phyloP scores from a whole-genome alignment of 2,797 vertebrate genomes.

The Halcyon leucocephala region DNA sequence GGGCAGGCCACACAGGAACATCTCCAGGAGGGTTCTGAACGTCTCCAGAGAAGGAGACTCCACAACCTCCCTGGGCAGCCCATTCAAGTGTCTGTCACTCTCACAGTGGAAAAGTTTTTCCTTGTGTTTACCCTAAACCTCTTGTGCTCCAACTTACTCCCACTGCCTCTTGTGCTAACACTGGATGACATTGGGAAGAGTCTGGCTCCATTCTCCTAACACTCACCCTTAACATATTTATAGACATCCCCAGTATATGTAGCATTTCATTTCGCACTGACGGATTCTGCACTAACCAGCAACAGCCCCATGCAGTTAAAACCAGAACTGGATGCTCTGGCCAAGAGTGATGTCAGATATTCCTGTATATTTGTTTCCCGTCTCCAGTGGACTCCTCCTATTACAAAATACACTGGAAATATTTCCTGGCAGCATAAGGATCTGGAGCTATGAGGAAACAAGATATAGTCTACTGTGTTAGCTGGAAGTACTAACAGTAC shows the following conservation, averaged over 20 bases:
- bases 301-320: background rate
- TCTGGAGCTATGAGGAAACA: background rate
- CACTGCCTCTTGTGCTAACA: no score
- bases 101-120: no score
- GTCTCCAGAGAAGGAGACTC: no score
- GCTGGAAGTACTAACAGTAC: background rate
- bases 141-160: no score
- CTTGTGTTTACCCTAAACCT: no score
- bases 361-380: conserved; percentile 15
- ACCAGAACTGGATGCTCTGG: background rate
- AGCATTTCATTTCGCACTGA: background rate
- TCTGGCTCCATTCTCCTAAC: no score
- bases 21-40: no score
- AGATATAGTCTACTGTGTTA: background rate
- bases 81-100: no score
- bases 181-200: no score
- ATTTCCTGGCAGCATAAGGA: conserved; percentile 24
- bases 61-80: no score
- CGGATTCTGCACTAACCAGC: background rate
- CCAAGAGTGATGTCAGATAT: conserved; percentile 49
- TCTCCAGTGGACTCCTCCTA: background rate
- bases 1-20: no score
- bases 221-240: no score
- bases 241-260: background rate
- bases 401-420: conserved; percentile 37